These are phyloP conservation scores for Palythoa caribaeorum DNA, from an alignment of 92 coral and sea anemone genomes.

Conservation along the genomic window DNA sequence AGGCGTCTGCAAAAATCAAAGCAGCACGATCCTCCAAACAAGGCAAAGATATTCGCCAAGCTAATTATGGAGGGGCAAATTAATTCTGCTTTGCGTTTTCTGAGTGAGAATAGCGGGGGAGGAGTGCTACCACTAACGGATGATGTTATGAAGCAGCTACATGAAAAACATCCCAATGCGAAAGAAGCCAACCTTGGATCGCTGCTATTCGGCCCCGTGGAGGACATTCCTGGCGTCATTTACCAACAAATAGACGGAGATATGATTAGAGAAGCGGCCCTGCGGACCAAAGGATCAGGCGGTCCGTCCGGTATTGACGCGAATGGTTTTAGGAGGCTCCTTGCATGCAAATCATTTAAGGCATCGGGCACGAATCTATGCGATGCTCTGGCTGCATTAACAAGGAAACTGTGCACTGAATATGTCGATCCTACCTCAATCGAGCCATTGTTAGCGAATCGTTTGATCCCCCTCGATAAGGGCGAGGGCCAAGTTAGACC, in stretches of 20 bases:
- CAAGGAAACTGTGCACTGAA: no score
- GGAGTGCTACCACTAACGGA: neutral
- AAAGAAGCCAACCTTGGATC: neutral
- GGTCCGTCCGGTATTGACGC: no score
- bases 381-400: no score
- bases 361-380: no score
- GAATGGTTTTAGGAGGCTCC: no score
- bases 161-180: neutral
- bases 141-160: neutral
- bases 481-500: conserved; percentile 23
- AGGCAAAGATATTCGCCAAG: neutral
- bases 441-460: neutral
- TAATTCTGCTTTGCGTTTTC: neutral
- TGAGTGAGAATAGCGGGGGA: no score
- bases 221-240: no score
- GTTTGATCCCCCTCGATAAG: conserved; percentile 30
- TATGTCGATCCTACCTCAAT: no score
- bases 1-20: neutral
- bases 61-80: neutral
- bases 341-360: no score
- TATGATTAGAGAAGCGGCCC: no score
- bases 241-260: no score
- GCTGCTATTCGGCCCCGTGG: neutral
- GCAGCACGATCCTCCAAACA: neutral
- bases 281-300: no score